Percentiles rank a stretch among this genome's conserved stretches.
Evolutionary conservation across 2,888 invertebrate genomes (phyloP).

Genomic region (Rhamphomyia laevipes): DNA sequence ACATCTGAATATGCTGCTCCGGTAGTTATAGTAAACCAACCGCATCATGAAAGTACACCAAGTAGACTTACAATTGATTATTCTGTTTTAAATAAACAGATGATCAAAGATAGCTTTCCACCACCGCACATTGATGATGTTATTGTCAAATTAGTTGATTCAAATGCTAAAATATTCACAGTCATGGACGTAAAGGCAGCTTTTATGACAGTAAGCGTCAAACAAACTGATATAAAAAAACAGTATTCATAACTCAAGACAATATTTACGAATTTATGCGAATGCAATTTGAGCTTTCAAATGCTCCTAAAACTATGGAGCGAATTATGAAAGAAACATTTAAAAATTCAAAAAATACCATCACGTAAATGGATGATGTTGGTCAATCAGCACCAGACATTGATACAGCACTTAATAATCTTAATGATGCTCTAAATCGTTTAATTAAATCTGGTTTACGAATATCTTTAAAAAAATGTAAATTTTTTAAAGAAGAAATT

Average conservation of each 20-base stretch:
- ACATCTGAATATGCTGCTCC: constrained; percentile 6
- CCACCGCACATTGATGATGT: constrained; percentile 5
- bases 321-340: background rate
- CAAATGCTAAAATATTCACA: background rate
- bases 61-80: constrained; percentile 3
- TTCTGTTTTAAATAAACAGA: constrained; percentile 1
- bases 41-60: constrained; percentile 2
- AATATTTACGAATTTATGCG: constrained; percentile 3
- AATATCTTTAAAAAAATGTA: constrained; percentile 1
- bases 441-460: background rate
- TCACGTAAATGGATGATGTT: background rate
- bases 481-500: constrained; percentile 4
- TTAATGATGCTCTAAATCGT: background rate
- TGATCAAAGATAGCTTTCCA: constrained; percentile 2
- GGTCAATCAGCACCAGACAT: background rate
- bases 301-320: background rate
- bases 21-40: constrained; percentile 7
- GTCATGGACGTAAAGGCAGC: constrained; percentile 4
- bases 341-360: background rate
- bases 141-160: background rate
- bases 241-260: constrained; percentile 6
- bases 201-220: constrained; percentile 2
- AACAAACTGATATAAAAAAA: constrained; percentile 1
- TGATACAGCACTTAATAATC: background rate
- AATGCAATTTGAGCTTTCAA: background rate